phyloP scores from a whole-genome alignment of 2,888 invertebrate genomes.

The Artemia sp. region DNA sequence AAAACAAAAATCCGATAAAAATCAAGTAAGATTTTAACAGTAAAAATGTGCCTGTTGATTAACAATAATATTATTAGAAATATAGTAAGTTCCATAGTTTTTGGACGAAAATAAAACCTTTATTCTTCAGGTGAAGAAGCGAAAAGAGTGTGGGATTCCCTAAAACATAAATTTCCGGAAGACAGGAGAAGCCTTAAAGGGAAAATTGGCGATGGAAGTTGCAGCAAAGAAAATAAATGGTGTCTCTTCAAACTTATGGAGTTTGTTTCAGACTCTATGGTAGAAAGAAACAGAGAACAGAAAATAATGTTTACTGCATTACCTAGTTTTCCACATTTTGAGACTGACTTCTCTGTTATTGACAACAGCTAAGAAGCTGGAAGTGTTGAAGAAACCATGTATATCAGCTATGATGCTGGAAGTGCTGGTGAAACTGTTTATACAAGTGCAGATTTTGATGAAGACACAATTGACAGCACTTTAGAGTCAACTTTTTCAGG shows the following conservation, averaged over 20 bases:
- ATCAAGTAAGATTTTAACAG: too few relatives aligned
- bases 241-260: constrained; percentile 7
- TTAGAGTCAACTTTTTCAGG: too few relatives aligned
- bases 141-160: background rate
- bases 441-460: too few relatives aligned
- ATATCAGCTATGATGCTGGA: too few relatives aligned
- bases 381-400: too few relatives aligned
- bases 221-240: background rate
- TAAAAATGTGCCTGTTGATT: too few relatives aligned
- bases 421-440: too few relatives aligned
- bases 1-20: too few relatives aligned
- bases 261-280: background rate
- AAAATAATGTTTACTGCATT: background rate
- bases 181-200: background rate
- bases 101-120: background rate
- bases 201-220: background rate
- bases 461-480: too few relatives aligned
- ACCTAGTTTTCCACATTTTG: background rate
- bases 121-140: background rate
- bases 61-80: too few relatives aligned
- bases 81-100: too few relatives aligned
- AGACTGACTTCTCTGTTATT: background rate
- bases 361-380: background rate
- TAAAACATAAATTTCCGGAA: background rate
- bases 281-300: background rate